A percentile compares a stretch with the other conserved stretches of the same genome.
Conservation (phyloP, 2,113 vertebrate species). For the Thamnophis sirtalis region DNA sequence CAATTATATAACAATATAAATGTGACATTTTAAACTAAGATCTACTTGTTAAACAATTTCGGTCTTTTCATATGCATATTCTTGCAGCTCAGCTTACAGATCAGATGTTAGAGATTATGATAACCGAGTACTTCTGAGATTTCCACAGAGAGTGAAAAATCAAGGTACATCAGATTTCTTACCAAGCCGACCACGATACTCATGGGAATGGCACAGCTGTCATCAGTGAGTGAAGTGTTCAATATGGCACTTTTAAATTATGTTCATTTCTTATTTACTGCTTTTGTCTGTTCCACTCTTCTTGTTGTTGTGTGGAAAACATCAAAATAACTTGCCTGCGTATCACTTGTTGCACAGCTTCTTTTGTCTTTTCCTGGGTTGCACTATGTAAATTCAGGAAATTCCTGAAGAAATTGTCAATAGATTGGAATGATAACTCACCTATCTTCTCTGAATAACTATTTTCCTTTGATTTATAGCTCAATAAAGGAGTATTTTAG, state of each 20-base stretch:
- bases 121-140: slow-evolving; percentile 86
- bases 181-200: slow-evolving; percentile 87
- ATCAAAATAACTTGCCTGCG: neutral
- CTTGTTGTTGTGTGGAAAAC: neutral
- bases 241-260: slow-evolving; percentile 28
- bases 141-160: slow-evolving; percentile 95
- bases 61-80: fast-evolving
- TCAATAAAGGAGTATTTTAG: neutral
- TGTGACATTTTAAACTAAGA: neutral
- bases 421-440: neutral
- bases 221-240: slow-evolving; percentile 83
- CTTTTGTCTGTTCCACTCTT: neutral
- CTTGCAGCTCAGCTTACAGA: slow-evolving; percentile 78
- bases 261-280: slow-evolving; percentile 5
- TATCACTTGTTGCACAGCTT: neutral
- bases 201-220: slow-evolving; percentile 99
- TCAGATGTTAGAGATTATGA: slow-evolving; percentile 84
- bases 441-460: neutral
- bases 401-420: neutral
- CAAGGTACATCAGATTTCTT: slow-evolving; percentile 94
- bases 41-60: neutral
- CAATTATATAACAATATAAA: neutral
- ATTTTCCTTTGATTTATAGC: neutral
- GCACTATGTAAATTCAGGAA: neutral
- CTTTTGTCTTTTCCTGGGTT: neutral